These are phyloP conservation scores for Taenioides sp. DNA, from an alignment of 2,797 vertebrate genomes.

Conservation along the genomic window DNA sequence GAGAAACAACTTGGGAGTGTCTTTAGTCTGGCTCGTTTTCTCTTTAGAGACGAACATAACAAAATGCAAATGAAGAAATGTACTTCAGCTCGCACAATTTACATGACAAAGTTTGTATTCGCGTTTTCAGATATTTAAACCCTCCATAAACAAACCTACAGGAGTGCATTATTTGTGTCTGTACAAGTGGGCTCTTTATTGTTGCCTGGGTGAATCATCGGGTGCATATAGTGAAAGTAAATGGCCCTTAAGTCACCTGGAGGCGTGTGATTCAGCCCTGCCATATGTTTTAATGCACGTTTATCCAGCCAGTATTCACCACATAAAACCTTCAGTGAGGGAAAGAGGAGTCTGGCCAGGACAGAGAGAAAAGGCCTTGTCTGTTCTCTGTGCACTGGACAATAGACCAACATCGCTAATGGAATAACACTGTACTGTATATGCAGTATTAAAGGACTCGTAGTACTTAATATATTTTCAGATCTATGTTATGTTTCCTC, in stretches of 20 bases:
- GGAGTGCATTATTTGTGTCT: neutral
- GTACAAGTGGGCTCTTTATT: neutral
- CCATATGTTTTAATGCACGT: slow-evolving; percentile 1
- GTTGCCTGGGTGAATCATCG: slow-evolving; percentile 2
- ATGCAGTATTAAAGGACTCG: too few relatives aligned
- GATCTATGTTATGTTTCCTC: too few relatives aligned
- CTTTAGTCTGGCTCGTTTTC: too few relatives aligned
- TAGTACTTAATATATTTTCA: too few relatives aligned
- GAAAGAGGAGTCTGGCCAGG: neutral
- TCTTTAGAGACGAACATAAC: too few relatives aligned
- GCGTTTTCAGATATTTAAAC: neutral
- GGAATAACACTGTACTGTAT: slow-evolving; percentile 28
- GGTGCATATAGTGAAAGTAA: slow-evolving; percentile 3
- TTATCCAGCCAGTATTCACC: slow-evolving; percentile 2
- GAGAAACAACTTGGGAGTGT: too few relatives aligned
- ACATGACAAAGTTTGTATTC: neutral
- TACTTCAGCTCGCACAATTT: neutral
- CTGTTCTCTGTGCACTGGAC: slow-evolving; percentile 21
- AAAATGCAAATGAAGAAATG: neutral
- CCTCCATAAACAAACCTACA: neutral
- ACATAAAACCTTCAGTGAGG: slow-evolving; percentile 4
- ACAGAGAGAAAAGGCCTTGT: slow-evolving; percentile 10
- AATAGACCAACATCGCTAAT: slow-evolving; percentile 46
- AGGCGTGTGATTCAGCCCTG: neutral
- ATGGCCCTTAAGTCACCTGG: slow-evolving; percentile 7